Evolutionary conservation across 2,888 invertebrate species (phyloP).

Genomic region (Cephonodes hylas): DNA sequence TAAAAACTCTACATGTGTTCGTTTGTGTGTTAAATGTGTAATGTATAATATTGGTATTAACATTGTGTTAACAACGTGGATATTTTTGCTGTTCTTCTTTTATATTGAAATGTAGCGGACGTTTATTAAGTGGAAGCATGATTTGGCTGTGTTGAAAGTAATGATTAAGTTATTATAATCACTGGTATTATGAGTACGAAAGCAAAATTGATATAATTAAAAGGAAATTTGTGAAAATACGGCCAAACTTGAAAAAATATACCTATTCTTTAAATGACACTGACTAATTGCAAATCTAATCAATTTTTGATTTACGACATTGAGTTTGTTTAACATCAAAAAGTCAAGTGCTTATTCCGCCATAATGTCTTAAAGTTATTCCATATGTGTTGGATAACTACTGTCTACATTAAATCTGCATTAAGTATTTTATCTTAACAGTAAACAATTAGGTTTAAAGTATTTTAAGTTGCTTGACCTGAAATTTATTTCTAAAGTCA

Average conservation of each 20-base stretch:
- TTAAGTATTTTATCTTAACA: background rate
- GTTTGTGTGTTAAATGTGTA: conserved; percentile 18
- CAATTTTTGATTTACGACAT: too few relatives aligned
- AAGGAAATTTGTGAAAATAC: too few relatives aligned
- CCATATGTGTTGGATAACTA: background rate
- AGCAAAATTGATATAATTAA: too few relatives aligned
- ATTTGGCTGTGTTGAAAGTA: conserved; percentile 28
- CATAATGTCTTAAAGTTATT: background rate
- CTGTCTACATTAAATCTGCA: background rate
- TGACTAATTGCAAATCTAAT: too few relatives aligned
- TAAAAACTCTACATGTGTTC: conserved; percentile 30
- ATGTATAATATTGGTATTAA: conserved; percentile 7
- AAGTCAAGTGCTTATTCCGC: background rate
- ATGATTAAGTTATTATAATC: conserved; percentile 24
- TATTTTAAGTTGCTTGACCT: background rate
- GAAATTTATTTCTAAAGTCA: background rate
- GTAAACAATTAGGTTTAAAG: background rate
- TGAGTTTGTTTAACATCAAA: too few relatives aligned
- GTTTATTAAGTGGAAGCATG: conserved; percentile 32
- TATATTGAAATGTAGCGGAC: conserved; percentile 4
- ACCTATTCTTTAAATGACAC: too few relatives aligned
- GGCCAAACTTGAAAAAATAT: too few relatives aligned
- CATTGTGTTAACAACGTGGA: background rate
- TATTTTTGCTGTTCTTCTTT: background rate
- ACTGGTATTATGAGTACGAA: conserved; percentile 39